Conservation (phyloP, 2,888 invertebrate genomes). For the Horisme vitalbata region DNA sequence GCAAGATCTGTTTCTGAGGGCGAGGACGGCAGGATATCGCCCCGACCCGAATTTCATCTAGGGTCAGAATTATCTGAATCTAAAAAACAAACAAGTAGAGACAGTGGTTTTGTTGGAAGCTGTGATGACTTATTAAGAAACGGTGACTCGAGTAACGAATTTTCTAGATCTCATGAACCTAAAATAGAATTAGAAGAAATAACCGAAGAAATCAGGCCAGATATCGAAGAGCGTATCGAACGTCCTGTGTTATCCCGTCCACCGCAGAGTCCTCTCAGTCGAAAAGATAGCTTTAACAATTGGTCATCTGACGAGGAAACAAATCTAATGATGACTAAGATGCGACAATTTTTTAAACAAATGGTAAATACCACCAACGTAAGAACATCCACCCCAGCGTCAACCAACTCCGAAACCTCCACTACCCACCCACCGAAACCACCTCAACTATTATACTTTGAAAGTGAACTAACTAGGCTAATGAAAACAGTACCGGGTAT, state of each 20-base stretch:
- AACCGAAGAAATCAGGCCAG: constrained; percentile 82
- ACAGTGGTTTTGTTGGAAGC: constrained; percentile 94
- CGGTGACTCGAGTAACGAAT: constrained; percentile 79
- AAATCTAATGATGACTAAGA: constrained; percentile 97
- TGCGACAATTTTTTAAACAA: constrained; percentile 95
- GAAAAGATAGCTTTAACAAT: constrained; percentile 96
- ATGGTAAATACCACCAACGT: constrained; percentile 88
- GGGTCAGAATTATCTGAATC: constrained; percentile 84
- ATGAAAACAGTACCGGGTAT: constrained; percentile 97
- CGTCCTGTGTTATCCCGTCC: constrained; percentile 78
- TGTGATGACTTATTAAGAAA: constrained; percentile 92
- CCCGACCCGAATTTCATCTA: constrained; percentile 85
- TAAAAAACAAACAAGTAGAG: constrained; percentile 91
- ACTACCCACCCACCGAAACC: constrained; percentile 86
- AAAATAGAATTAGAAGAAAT: constrained; percentile 84
- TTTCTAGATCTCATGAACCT: constrained; percentile 75
- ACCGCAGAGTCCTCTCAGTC: constrained; percentile 84
- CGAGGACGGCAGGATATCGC: constrained; percentile 86
- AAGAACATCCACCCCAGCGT: constrained; percentile 78
- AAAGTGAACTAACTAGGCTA: constrained; percentile 92
- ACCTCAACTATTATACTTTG: constrained; percentile 93
- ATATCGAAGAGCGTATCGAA: constrained; percentile 75
- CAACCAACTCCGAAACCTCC: constrained; percentile 83
- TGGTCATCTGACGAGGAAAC: constrained; percentile 98
- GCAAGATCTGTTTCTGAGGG: constrained; percentile 84